These are phyloP conservation scores for Monochamus alternatus DNA, from an alignment of 2,888 invertebrate genomes.

Conservation along the genomic window DNA sequence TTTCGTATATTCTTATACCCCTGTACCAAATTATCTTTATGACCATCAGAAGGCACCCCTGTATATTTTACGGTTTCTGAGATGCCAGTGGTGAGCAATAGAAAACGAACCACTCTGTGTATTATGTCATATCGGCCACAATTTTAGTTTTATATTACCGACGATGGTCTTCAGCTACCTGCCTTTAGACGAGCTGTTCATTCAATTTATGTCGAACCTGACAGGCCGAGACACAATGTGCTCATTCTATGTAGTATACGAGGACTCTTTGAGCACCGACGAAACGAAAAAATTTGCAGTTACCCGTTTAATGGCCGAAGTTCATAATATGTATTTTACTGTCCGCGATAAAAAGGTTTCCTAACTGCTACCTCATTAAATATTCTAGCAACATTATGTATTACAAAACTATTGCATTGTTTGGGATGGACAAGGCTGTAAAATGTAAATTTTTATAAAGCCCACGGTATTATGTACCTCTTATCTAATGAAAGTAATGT, in stretches of 20 bases:
- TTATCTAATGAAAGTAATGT: slow-evolving; percentile 12
- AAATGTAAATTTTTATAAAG: slow-evolving; percentile 43
- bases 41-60: no score
- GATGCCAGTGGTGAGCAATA: no score
- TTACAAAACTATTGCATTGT: slow-evolving; percentile 37
- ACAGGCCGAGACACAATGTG: not conserved
- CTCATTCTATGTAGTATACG: not conserved
- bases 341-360: slow-evolving; percentile 32
- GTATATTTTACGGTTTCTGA: no score
- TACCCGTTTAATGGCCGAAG: slow-evolving; percentile 23
- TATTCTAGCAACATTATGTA: slow-evolving; percentile 22
- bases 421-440: slow-evolving; percentile 44
- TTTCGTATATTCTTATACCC: no score
- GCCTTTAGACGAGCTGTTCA: not conserved
- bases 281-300: slow-evolving; percentile 14
- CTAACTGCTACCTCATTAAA: slow-evolving; percentile 35
- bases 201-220: not conserved
- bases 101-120: no score
- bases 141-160: no score
- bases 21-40: no score
- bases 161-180: not conserved
- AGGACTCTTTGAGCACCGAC: not conserved
- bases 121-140: no score
- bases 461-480: slow-evolving; percentile 9
- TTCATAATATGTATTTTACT: slow-evolving; percentile 32